Evolutionary conservation across 2,797 vertebrate species (phyloP), one percentile per base, ranked within the genome.

Genomic region (Toxotes lorentzi): DNA sequence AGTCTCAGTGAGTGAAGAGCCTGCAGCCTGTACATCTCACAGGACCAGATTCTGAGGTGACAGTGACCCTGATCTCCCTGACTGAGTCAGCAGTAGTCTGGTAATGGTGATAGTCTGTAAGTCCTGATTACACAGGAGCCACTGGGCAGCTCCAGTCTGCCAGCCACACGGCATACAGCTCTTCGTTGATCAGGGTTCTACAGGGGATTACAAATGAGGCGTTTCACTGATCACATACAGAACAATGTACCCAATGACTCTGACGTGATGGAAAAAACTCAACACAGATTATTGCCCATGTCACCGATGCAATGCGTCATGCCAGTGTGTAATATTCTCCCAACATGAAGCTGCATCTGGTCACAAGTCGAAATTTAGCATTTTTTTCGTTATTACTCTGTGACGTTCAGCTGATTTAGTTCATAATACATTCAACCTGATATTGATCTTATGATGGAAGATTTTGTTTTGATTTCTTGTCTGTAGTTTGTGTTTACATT

Each of bases 61-160:
- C n/a, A 23, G 21, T 86, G 90, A 85, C 86, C 84, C 87, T 87
- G 88, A 89, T 86, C 76, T 76, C 16, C 32, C 66, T 13, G 23
- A 32, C 73, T 87, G 81, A 90, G 78, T 91, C 90, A 88, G 83
- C 86, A 76, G 11, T 21, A 43, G 53, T 61, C 47, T 54, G 59
- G 76, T 77, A 7, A 50, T 16, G 50, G 76, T 50, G 60, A 50
- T 3, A 3, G 50, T 32, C n/a, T 30, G 14, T 48, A 58, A 75
- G 14, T 69, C 82, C 78, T 76, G 64, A 79, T 81, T 85, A 81
- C 51, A 13, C 16, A 0, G 51, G 10, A 50, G 58, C 45, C 66
- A 50, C 45, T 43, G 41, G 76, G 61, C 64, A 40, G 63, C 70
- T 61, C 41, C 56, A 5, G 71, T 32, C 32, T n/a, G 47, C 16